Conservation (phyloP, 2,888 invertebrate genomes). For the Drosophila multiciliata region DNA sequence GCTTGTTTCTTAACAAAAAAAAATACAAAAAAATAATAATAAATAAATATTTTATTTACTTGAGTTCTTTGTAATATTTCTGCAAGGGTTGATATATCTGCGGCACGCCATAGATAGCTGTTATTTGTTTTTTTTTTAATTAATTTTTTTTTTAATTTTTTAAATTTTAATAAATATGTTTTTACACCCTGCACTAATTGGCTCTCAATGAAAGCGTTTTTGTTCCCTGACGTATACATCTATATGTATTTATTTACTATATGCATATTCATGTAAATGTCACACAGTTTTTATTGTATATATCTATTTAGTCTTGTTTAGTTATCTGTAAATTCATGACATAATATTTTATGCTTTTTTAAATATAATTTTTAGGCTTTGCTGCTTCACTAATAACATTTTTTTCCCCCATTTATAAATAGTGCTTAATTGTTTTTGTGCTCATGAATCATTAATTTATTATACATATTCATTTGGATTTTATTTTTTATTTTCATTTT, state of each 20-base stretch:
- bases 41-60: neutral
- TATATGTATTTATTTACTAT: constrained; percentile 18
- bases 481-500: constrained; percentile 14
- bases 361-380: constrained; percentile 16
- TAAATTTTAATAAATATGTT: constrained; percentile 65
- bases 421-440: constrained; percentile 22
- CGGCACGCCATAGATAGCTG: constrained; percentile 38
- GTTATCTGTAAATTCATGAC: constrained; percentile 18
- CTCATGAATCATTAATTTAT: constrained; percentile 26
- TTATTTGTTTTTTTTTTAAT: constrained; percentile 29
- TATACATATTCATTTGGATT: constrained; percentile 38
- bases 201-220: constrained; percentile 52
- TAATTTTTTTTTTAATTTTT: constrained; percentile 20
- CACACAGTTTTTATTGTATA: constrained; percentile 12
- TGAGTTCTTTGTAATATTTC: neutral
- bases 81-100: constrained; percentile 35
- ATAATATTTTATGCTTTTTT: constrained; percentile 43
- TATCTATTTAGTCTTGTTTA: constrained; percentile 11
- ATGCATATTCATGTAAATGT: constrained; percentile 48
- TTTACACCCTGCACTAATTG: constrained; percentile 68
- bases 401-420: neutral
- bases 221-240: constrained; percentile 37
- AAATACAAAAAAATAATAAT: too few relatives aligned
- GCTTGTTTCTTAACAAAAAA: neutral
- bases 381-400: constrained; percentile 43